phyloP scores from a whole-genome alignment of 1,140 invertebrate species.

The Neotoxoptera formosana region DNA sequence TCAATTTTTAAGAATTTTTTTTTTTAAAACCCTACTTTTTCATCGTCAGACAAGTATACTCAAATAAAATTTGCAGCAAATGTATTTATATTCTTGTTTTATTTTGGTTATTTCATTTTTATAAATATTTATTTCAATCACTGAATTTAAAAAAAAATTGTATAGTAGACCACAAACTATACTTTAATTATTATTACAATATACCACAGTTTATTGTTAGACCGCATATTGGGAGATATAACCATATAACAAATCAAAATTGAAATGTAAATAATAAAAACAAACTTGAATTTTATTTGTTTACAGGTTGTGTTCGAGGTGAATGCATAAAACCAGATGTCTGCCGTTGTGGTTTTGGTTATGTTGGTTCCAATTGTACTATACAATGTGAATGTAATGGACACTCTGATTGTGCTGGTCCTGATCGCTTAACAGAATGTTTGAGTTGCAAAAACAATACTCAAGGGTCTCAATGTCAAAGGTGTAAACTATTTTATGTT shows the following conservation, averaged over 20 bases:
- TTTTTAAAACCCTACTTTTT: too few relatives aligned
- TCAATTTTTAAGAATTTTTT: too few relatives aligned
- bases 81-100: background rate
- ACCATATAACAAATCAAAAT: background rate
- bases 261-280: background rate
- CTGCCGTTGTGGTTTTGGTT: constrained; percentile 93
- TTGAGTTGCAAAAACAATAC: constrained; percentile 91
- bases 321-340: constrained; percentile 83
- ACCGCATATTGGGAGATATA: background rate
- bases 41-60: too few relatives aligned
- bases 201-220: background rate
- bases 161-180: background rate
- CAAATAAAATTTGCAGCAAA: too few relatives aligned
- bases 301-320: constrained; percentile 80
- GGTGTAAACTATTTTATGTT: constrained; percentile 71
- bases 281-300: background rate
- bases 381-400: constrained; percentile 94
- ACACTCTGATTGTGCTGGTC: constrained; percentile 89
- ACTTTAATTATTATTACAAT: background rate
- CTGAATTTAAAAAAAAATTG: background rate
- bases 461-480: constrained; percentile 68
- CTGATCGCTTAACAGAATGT: constrained; percentile 82
- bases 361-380: constrained; percentile 91
- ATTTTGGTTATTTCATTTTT: background rate
- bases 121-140: background rate